Evolutionary conservation across 2,888 invertebrate species (phyloP), one percentile per base, ranked within the genome.

Genomic region (Chrysolina americana): DNA sequence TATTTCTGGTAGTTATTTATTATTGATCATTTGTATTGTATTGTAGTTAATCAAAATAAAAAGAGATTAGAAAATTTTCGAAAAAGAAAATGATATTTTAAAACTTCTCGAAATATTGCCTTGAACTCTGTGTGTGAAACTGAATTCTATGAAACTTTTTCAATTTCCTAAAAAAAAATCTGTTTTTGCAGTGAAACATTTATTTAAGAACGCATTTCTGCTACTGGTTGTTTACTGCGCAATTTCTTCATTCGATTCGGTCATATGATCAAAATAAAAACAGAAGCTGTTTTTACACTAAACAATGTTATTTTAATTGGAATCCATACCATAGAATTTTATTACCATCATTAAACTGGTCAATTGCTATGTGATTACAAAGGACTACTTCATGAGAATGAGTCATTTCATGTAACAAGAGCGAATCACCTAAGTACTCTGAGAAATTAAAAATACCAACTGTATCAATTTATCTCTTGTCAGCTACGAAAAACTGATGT

Each of bases 231-330:
- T 15, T 44, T 5, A 44, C 15, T 44, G 44, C 44, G 44, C 44
- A 44, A 15, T 44, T 44, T 44, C 44, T 44, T 44, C 44, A 13
- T 44, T 44, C 44, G 44, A 44, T 44, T 44, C 36, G 15, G 44
- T 15, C 11, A 44, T 44, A 44, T 3, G 13, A 44, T 13, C 9
- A 9, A 50, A 56, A 56, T 56, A 13, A 62, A 59, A 41, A 62
- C 41, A 19, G 19, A 36, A 19, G 36, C 36, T 36, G 19, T 63
- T 63, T 63, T 17, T 19, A 8, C 41, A 13, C 15, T 10, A 17
- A 63, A 41, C 63, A 63, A 63, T 41, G 41, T 63, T 2, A 15
- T 13, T 63, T 36, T 41, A 63, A 63, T 36, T 63, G 63, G 41
- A 63, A 41, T 36, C 19, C 1, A 41, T 63, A 8, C 36, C 41